Evolutionary conservation across 2,113 vertebrate genomes (phyloP), one percentile per base, ranked within the genome.

Genomic region (Trogon surrucura): DNA sequence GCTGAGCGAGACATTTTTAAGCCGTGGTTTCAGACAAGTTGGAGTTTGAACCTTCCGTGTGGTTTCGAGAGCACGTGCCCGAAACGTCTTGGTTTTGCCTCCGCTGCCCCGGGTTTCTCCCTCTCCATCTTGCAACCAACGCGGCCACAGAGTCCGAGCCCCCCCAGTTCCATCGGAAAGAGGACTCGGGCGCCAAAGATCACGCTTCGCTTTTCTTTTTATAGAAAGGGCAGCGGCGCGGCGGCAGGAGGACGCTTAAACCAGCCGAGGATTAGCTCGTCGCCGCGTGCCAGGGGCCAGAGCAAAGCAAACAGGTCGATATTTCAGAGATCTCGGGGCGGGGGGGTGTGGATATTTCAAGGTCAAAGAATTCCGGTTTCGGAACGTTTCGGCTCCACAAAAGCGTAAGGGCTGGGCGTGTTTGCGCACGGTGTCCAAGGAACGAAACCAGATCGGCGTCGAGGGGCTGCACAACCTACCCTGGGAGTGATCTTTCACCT

Each of bases 371-470:
- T 7, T 29, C 14, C 8, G n/a, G 41, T 11, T 23, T 27, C 3
- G 1, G 34, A 7, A 18, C 0, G 1, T 29, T 25, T 50, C 38
- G 25, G 62, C 26, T n/a, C 23, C 1, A 41, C 41, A 41, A 41
- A 11, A 41, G 41, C 41, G 41, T 41, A 41, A 16, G 6, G 71
- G 60, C 13, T 27, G 83, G 5, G 10, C 9, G 22, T 86, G 47
- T 44, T 66, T 12, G 51, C 5, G 47, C n/a, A 3, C 26, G 11
- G 74, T 5, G 32, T 36, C 0, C 34, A 50, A 48, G 27, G 50
- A 65, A 41, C 34, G 16, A 26, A 82, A 67, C 30, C 12, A 54
- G 44, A 85, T 44, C 66, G 4, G 11, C 53, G 69, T 32, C 16
- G 77, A 47, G 2, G 47, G 79, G 14, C 44, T 64, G 14, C 61